Evolutionary conservation across 2,113 vertebrate species (phyloP), one percentile per base, ranked within the genome.

Genomic region (Centropristis striata): DNA sequence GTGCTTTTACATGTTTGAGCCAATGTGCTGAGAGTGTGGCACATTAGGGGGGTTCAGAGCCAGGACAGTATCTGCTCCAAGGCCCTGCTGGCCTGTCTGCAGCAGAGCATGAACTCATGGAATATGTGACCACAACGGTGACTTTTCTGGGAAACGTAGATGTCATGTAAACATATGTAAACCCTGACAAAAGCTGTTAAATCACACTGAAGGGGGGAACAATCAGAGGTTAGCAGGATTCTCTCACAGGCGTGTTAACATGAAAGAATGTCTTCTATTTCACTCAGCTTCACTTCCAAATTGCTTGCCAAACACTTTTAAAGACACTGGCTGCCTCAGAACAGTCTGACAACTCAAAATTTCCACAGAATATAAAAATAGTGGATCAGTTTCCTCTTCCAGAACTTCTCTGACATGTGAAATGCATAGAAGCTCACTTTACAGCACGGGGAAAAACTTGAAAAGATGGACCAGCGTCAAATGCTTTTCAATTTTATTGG

Each of bases 71-170:
- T 71, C 51, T 63, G 20, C 72, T 77, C 59, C 71, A 50, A 55
- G 39, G 28, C 49, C 41, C 71, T 57, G 32, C 51, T 21, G 49
- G 44, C 39, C 49, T 2, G 5, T 74, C 57, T 64, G 59, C 51
- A 61, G 50, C 9, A 44, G 77, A 84, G 73, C 69, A 55, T 80
- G 65, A 46, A 67, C 65, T 75, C 64, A 78, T 81, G 78, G 78
- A 84, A 84, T 47, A 58, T 78, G n/a, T 87, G 69, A 87, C 58
- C 60, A 60, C 27, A 25, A n/a, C 37, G 50, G 20, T 4, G n/a
- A 50, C 46, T 46, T 60, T n/a, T 55, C 21, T 47, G 59, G 53
- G n/a, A 75, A 79, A 23, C 27, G 12, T 44, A 73, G 51, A 60
- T 50, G 32, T 39, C n/a, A 55, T 55, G 61, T 54, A 51, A 63